Percentiles rank a stretch among this genome's conserved stretches.
These are phyloP conservation scores for Poeciliopsis occidentalis DNA, from an alignment of 2,113 vertebrate species.

Conservation along the genomic window DNA sequence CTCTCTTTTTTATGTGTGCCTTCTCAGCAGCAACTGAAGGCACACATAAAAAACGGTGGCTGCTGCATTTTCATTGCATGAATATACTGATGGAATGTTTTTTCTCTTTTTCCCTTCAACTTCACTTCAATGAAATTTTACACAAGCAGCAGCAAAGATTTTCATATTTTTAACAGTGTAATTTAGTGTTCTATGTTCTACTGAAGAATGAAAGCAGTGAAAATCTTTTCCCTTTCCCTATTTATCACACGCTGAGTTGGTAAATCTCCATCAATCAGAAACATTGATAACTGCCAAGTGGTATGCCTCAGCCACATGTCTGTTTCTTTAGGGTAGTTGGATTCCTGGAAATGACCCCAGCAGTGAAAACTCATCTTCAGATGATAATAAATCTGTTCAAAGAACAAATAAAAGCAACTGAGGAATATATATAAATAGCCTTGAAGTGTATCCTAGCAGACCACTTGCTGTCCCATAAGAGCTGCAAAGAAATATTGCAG, in stretches of 20 bases:
- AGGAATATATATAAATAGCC: not conserved
- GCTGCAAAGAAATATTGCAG: not conserved
- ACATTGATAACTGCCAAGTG: not conserved
- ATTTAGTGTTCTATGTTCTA: too few species aligned
- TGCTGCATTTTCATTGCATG: too few species aligned
- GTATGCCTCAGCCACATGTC: not conserved
- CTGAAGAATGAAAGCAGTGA: too few species aligned
- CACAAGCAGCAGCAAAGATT: too few species aligned
- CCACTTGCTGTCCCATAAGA: constrained; percentile 5
- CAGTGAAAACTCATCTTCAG: not conserved
- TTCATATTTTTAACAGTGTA: too few species aligned
- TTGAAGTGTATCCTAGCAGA: constrained; percentile 4
- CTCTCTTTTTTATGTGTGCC: too few species aligned
- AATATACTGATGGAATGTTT: too few species aligned
- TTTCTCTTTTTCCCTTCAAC: too few species aligned
- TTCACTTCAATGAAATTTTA: too few species aligned
- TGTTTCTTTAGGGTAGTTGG: not conserved
- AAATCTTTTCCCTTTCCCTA: not conserved
- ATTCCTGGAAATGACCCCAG: not conserved
- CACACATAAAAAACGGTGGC: too few species aligned
- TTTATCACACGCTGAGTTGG: not conserved
- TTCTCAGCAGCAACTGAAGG: too few species aligned
- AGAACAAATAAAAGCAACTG: not conserved
- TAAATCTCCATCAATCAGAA: not conserved
- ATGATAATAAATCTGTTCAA: not conserved